Conservation (phyloP, 2,113 vertebrate genomes). For the Antennarius striatus region DNA sequence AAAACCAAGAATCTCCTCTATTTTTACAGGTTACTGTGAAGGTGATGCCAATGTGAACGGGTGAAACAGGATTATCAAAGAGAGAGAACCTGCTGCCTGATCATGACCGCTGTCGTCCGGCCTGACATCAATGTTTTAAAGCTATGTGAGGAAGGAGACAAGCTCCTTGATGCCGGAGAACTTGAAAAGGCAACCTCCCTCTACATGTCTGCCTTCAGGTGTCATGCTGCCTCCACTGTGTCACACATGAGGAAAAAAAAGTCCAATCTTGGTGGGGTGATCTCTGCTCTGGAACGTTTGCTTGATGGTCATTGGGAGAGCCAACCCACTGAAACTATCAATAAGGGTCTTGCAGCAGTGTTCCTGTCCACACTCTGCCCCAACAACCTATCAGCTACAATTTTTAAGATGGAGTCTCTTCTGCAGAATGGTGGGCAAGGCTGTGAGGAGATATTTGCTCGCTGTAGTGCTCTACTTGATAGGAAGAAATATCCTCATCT, state of each 20-base stretch:
- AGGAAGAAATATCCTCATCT: conserved; percentile 44
- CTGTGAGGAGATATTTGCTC: conserved; percentile 77
- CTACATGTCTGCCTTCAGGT: conserved; percentile 87
- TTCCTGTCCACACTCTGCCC: conserved; percentile 87
- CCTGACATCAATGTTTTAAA: conserved; percentile 63
- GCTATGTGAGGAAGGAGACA: conserved; percentile 84
- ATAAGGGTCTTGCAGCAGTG: conserved; percentile 79
- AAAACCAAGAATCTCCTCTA: no score
- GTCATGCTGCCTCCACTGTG: conserved; percentile 75
- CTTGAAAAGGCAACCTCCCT: conserved; percentile 76
- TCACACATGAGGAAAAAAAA: conserved; percentile 74
- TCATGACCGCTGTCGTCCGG: conserved; percentile 71
- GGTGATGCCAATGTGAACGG: conserved; percentile 9
- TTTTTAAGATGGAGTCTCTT: conserved; percentile 83
- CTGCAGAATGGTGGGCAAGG: conserved; percentile 73
- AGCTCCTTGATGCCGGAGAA: conserved; percentile 73
- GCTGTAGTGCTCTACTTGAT: conserved; percentile 79
- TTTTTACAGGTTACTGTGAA: no score
- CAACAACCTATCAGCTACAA: conserved; percentile 77
- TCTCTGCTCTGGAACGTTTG: conserved; percentile 84
- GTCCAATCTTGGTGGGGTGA: conserved; percentile 51
- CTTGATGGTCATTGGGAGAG: conserved; percentile 72
- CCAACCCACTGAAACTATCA: conserved; percentile 72
- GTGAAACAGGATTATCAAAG: neutral
- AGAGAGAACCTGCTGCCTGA: conserved; percentile 15